phyloP scores from a whole-genome alignment of 1,140 invertebrate species.

The Drosophila albomicans region DNA sequence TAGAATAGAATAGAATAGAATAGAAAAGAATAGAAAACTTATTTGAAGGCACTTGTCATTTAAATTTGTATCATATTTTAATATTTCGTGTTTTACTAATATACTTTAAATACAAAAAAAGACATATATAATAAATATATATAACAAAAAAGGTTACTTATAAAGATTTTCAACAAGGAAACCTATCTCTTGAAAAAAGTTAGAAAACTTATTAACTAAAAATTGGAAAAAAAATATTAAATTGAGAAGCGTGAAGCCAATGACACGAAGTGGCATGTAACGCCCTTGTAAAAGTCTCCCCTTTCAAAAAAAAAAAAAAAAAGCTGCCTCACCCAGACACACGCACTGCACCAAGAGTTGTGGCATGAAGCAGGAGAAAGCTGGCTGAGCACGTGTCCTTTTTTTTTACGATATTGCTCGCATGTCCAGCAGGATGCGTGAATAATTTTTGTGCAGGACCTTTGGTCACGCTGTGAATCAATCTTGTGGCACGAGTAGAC shows the following conservation, averaged over 20 bases:
- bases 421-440: conserved; percentile 75
- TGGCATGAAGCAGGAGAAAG: conserved; percentile 25
- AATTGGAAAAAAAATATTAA: background rate
- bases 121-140: too few relatives aligned
- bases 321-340: conserved; percentile 8
- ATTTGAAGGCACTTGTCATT: too few relatives aligned
- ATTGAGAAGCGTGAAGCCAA: conserved; percentile 8
- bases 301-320: background rate
- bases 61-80: too few relatives aligned
- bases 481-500: conserved; percentile 65
- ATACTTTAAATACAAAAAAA: too few relatives aligned
- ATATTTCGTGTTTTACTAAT: too few relatives aligned
- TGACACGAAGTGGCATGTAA: conserved; percentile 20
- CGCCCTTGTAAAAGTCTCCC: conserved; percentile 2
- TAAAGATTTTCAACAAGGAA: too few relatives aligned
- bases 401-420: conserved; percentile 53
- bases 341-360: background rate
- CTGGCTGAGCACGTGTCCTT: conserved; percentile 48
- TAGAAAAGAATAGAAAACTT: too few relatives aligned
- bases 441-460: conserved; percentile 78
- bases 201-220: background rate
- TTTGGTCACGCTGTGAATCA: conserved; percentile 84
- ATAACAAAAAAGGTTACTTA: too few relatives aligned
- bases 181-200: background rate
- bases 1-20: too few relatives aligned